phyloP scores from a whole-genome alignment of 2,888 invertebrate species.

The Bimastos eiseni region DNA sequence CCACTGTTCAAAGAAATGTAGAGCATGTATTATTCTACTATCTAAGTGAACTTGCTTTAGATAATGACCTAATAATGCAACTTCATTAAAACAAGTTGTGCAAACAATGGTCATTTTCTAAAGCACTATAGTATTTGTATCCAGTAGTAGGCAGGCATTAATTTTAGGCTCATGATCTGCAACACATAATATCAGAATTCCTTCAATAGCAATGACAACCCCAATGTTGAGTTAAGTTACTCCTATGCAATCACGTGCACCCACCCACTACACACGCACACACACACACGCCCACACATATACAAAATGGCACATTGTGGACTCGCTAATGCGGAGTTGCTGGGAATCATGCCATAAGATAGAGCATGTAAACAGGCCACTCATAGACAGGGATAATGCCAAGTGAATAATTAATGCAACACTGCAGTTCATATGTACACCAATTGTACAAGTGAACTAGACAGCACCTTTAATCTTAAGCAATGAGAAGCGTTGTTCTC shows the following conservation, averaged over 20 bases:
- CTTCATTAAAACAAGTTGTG: neutral
- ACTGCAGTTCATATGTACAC: too few species aligned
- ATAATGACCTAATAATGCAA: too few species aligned
- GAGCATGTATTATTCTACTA: too few species aligned
- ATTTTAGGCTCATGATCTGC: neutral
- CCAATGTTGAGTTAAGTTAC: neutral
- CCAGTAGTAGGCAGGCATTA: neutral
- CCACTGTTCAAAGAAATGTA: neutral
- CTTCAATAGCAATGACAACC: neutral
- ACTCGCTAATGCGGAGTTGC: too few species aligned
- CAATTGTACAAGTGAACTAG: too few species aligned
- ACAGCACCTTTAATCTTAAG: too few species aligned
- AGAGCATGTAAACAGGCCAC: too few species aligned
- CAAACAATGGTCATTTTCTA: neutral
- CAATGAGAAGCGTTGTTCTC: too few species aligned
- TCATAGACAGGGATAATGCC: too few species aligned
- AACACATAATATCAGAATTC: neutral
- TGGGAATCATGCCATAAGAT: too few species aligned
- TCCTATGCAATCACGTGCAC: neutral
- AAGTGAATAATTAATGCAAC: too few species aligned
- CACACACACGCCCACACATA: neutral
- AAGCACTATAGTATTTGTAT: neutral
- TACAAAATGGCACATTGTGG: neutral
- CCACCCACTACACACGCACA: neutral
- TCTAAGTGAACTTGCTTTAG: too few species aligned